Percentiles rank a stretch among this genome's conserved stretches.
Evolutionary conservation across 2,113 vertebrate genomes (phyloP).

Genomic region (Martes martes): DNA sequence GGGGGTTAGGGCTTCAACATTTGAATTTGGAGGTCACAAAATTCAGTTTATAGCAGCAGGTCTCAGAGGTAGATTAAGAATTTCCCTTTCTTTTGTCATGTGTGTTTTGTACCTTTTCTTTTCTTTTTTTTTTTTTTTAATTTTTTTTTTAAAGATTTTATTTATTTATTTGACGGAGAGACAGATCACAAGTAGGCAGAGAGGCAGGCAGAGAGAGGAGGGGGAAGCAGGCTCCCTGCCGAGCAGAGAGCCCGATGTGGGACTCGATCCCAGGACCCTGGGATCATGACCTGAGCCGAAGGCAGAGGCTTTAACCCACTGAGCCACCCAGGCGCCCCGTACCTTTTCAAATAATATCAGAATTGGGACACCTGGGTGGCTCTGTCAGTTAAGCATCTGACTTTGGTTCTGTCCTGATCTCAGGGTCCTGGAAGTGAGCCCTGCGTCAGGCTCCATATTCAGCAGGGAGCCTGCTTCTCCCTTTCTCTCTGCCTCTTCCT

Average conservation of each 20-base stretch:
- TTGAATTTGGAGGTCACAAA: background rate
- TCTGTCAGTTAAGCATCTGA: background rate
- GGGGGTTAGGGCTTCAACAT: background rate
- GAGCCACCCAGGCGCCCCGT: too few relatives aligned
- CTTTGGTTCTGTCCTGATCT: background rate
- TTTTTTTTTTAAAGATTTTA: too few relatives aligned
- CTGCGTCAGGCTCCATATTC: background rate
- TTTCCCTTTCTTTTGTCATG: background rate
- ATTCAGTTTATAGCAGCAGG: background rate
- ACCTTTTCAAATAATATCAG: background rate
- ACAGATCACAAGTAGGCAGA: too few relatives aligned
- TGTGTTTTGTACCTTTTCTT: background rate
- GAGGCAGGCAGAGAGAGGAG: too few relatives aligned
- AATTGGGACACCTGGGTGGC: background rate
- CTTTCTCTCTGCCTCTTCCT: background rate
- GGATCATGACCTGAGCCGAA: too few relatives aligned
- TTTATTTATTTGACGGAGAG: too few relatives aligned
- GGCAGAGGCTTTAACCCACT: too few relatives aligned
- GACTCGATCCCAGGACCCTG: too few relatives aligned
- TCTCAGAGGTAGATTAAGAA: background rate
- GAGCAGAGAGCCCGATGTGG: too few relatives aligned
- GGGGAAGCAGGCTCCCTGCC: too few relatives aligned
- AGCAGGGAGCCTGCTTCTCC: background rate
- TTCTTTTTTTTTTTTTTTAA: slow-evolving; percentile 10
- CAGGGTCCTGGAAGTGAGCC: background rate